These are phyloP conservation scores for Stramonita haemastoma DNA, from an alignment of 2,888 invertebrate genomes.

Conservation along the genomic window DNA sequence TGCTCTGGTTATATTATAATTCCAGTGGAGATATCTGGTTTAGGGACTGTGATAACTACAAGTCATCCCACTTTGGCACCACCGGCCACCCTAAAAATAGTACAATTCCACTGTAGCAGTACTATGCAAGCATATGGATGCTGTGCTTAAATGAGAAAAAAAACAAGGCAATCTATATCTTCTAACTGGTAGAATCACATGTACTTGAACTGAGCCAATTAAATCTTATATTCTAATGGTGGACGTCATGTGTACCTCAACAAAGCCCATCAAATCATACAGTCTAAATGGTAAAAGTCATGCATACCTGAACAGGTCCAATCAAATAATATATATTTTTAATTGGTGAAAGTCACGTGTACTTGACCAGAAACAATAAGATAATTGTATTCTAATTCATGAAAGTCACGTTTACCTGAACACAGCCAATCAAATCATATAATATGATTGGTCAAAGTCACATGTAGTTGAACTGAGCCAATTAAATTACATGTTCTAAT, in stretches of 20 bases:
- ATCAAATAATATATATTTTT: slow-evolving; percentile 53
- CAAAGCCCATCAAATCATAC: neutral
- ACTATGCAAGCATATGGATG: too few species aligned
- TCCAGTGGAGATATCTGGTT: too few species aligned
- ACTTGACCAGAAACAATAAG: neutral
- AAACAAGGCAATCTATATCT: neutral
- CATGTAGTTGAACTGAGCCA: neutral
- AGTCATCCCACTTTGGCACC: too few species aligned
- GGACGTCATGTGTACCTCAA: neutral
- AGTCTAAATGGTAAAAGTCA: neutral
- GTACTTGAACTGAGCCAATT: slow-evolving; percentile 72
- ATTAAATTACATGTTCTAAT: neutral
- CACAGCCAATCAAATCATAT: slow-evolving; percentile 66
- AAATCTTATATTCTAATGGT: slow-evolving; percentile 43
- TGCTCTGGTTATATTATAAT: too few species aligned
- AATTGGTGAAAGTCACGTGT: too few species aligned
- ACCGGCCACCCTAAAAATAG: too few species aligned
- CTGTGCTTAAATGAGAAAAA: neutral
- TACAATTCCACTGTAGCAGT: too few species aligned
- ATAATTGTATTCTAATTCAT: neutral
- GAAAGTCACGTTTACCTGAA: slow-evolving; percentile 59
- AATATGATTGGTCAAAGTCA: too few species aligned
- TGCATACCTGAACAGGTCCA: slow-evolving; percentile 70
- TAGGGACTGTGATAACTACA: too few species aligned
- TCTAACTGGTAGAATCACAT: neutral